Evolutionary conservation across 2,888 invertebrate species (phyloP), one percentile per base, ranked within the genome.

Genomic region (Aphodius sticticus): DNA sequence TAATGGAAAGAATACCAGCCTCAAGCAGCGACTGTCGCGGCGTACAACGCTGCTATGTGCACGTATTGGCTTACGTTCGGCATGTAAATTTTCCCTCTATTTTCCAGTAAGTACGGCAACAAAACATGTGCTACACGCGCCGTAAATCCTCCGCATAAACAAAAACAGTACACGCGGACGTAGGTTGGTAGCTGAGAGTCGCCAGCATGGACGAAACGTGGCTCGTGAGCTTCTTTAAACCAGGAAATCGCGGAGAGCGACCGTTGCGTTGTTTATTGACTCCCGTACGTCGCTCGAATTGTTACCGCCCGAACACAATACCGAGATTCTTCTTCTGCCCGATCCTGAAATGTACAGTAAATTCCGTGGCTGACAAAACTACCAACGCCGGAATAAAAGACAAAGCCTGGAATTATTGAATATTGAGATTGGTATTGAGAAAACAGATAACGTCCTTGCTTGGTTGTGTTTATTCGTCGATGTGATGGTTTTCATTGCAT

Each of bases 91-190:
- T 78, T 78, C 78, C 76, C 70, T 72, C 53, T 76, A 77, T 80
- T 80, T 77, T 78, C 77, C 77, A 15, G 76, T 76, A 79, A 78
- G 78, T 80, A 78, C 77, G 74, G 77, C 70, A 77, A 78, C 76
- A 77, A 78, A 82, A 82, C 82, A 81, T 78, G 82, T 77, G 78
- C 81, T 79, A 81, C 83, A 82, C 81, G 82, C 77, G 82, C 82
- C 79, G 82, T 83, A 83, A 83, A 83, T 83, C 81, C 78, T 82
- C 79, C 77, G 69, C 79, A 80, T 79, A 81, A 80, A 78, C 76
- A 80, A 82, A 81, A 82, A 80, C 80, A 74, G 74, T 74, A 74
- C 74, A 37, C 37, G 36, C 35, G 37, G 36, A n/a, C 74, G 74
- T 35, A 36, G 37, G 74, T 37, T 35, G 37, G 74, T 36, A 35